phyloP scores from a whole-genome alignment of 2,888 invertebrate species.

The Hirtodrosophila histrioides region DNA sequence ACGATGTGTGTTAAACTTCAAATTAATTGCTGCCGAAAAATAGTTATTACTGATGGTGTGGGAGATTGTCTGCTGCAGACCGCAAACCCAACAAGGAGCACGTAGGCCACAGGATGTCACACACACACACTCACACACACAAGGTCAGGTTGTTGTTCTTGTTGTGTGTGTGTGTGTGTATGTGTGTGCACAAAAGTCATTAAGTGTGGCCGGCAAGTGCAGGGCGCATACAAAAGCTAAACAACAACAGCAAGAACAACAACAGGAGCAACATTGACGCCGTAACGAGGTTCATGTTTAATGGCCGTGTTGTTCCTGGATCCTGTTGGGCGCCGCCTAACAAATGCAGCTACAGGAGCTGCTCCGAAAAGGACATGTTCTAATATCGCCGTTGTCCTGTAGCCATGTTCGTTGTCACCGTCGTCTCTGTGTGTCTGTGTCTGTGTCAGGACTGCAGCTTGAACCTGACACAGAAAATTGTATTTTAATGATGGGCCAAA shows the following conservation, averaged over 20 bases:
- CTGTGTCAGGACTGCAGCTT: conserved; percentile 63
- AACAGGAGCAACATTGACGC: conserved; percentile 49
- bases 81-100: conserved; percentile 72
- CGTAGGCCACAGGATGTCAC: conserved; percentile 52
- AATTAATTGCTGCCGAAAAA: conserved; percentile 79
- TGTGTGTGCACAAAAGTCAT: conserved; percentile 69
- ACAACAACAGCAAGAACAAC: conserved; percentile 39
- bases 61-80: conserved; percentile 60
- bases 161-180: conserved; percentile 29
- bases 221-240: conserved; percentile 63
- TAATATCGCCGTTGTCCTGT: conserved; percentile 57
- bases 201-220: conserved; percentile 75
- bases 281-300: conserved; percentile 81
- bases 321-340: conserved; percentile 38
- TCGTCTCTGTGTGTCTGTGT: conserved; percentile 20
- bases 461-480: conserved; percentile 81
- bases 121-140: conserved; percentile 25
- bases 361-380: conserved; percentile 73
- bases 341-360: conserved; percentile 59
- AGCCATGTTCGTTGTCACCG: conserved; percentile 55
- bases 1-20: conserved; percentile 73
- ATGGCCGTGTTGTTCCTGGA: conserved; percentile 69
- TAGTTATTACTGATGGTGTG: conserved; percentile 45
- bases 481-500: conserved; percentile 77
- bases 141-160: conserved; percentile 40